Base-by-base conservation (phyloP, 2,113 vertebrate species). In the Petrocephalus microphthalmus region DNA sequence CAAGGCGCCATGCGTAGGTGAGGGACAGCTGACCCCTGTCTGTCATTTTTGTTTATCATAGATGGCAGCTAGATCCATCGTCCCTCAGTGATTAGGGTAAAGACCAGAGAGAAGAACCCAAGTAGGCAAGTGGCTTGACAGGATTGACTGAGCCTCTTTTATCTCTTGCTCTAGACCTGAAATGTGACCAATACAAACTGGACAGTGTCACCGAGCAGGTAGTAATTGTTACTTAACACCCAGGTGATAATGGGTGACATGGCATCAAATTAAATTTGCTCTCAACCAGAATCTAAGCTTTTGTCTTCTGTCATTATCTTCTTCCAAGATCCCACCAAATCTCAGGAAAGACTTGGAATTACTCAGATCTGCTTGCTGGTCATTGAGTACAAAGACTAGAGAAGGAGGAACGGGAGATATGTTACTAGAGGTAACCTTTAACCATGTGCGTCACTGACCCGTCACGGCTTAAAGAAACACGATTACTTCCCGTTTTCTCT, bases 401-500 rank as follows among this genome's bases (percentile, higher is more conserved):
- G 20, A 5, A 83, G 20, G 7, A n/a, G 81, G 22, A 83, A 83
- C 0, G 49, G 81, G 37, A n/a, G 37, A 22, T 3, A 49, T 0
- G 7, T 45, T 83, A 7, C 1, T 83, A 83, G 45, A 49, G 81
- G 81, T 83, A 83, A 49, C 37, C 71, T 42, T 7, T 4, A 45
- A 49, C 7, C 42, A 22, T 13, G 20, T 83, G 81, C 0, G 33
- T 83, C 37, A 83, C 81, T 49, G 6, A 49, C 20, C 81, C 19
- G 0, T 83, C 7, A 7, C 4, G 19, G 20, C 42, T 42, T 7
- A n/a, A 47, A 83, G 81, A 89, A 52, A 0, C 88, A 56, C 71
- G 87, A 47, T 42, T 78, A 89, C 54, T 90, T 51, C 54, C 37
- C 82, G 89, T 87, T 53, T 49, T 91, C 88, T 87, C 51, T 87